Conservation (phyloP, 2,113 vertebrate genomes). For the Pleuronectes platessa region DNA sequence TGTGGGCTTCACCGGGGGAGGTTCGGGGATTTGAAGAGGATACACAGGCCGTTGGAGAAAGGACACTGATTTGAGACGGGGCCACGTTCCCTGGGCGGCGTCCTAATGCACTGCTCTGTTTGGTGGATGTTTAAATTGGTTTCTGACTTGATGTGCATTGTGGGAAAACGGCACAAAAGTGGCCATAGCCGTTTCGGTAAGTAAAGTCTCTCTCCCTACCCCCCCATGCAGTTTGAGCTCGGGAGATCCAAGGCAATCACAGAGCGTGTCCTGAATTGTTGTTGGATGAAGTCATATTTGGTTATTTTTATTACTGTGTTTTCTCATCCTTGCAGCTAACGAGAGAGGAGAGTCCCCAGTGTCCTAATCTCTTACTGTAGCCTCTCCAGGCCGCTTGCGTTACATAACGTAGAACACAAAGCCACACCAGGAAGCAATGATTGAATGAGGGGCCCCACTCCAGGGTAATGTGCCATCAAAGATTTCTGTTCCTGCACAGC, state of each 20-base stretch:
- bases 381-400: constrained; percentile 31
- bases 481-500: constrained; percentile 29
- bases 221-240: constrained; percentile 3
- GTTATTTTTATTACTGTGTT: constrained; percentile 10
- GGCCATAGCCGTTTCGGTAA: neutral
- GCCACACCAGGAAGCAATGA: constrained; percentile 66
- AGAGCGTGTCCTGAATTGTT: constrained; percentile 28
- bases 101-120: constrained; percentile 32
- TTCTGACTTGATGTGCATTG: constrained; percentile 27
- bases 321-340: constrained; percentile 16
- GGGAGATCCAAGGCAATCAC: neutral
- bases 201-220: constrained; percentile 1
- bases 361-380: constrained; percentile 37
- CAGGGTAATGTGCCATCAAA: constrained; percentile 51
- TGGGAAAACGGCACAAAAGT: constrained; percentile 15
- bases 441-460: constrained; percentile 49
- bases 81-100: constrained; percentile 24
- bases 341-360: constrained; percentile 10
- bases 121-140: constrained; percentile 39
- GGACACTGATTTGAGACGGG: neutral
- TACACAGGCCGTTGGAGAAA: constrained; percentile 30
- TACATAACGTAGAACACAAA: constrained; percentile 53
- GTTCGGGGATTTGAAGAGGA: constrained; percentile 53
- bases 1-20: constrained; percentile 57
- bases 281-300: constrained; percentile 19